phyloP scores from a whole-genome alignment of 2,113 vertebrate genomes.

The Oreotrochilus melanogaster region DNA sequence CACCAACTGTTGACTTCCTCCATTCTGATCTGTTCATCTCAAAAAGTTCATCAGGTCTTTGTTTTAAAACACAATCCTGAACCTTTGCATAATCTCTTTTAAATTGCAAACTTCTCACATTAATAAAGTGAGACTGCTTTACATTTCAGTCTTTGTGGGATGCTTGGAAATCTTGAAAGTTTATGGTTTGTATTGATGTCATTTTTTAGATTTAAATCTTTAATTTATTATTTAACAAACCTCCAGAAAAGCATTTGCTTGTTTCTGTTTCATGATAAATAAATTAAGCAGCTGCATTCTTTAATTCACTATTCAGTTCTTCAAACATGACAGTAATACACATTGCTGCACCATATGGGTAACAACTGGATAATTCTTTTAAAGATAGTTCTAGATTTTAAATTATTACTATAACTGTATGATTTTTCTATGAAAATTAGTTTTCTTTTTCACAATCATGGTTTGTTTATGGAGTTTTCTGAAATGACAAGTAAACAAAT shows the following conservation, averaged over 20 bases:
- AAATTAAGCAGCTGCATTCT: background rate
- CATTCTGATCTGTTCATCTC: background rate
- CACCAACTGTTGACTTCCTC: background rate
- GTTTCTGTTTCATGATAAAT: background rate
- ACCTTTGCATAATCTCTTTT: background rate
- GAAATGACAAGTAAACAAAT: background rate
- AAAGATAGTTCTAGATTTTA: background rate
- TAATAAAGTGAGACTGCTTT: background rate
- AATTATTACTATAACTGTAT: background rate
- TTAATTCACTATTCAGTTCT: background rate
- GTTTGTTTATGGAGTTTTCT: background rate
- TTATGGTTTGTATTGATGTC: background rate
- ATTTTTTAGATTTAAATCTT: background rate
- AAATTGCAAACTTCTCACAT: background rate
- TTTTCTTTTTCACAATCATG: background rate
- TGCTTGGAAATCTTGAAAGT: background rate
- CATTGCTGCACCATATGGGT: background rate
- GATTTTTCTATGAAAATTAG: background rate
- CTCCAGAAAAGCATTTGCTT: background rate
- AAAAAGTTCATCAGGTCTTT: background rate
- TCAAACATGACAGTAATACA: background rate
- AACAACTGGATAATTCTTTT: background rate
- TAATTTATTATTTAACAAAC: background rate
- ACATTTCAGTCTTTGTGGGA: background rate
- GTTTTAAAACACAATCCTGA: background rate